Percentiles rank a stretch among this genome's conserved stretches.
Conservation (phyloP, 2,113 vertebrate genomes). For the Neolamprologus falcicula region DNA sequence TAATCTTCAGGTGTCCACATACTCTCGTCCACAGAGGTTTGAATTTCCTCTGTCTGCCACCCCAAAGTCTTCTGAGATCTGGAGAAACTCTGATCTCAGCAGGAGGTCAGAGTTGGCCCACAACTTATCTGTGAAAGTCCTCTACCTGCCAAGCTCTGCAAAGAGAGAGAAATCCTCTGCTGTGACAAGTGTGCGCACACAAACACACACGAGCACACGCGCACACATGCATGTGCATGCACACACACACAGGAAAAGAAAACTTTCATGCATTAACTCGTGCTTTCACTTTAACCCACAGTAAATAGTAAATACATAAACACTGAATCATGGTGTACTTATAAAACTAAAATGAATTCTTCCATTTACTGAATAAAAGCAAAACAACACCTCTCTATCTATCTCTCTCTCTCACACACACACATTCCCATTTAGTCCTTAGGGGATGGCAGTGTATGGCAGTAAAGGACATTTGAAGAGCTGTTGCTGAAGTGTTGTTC, state of each 20-base stretch:
- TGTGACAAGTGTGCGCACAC: background rate
- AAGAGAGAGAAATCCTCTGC: background rate
- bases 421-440: background rate
- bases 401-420: background rate
- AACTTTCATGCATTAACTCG: background rate
- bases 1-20: background rate
- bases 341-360: background rate
- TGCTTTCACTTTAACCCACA: background rate
- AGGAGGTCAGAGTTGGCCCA: background rate
- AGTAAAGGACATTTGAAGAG: slow-evolving; percentile 44
- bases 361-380: background rate
- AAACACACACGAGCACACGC: background rate
- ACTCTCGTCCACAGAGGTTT: background rate
- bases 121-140: background rate
- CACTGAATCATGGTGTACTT: background rate
- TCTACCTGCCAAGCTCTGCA: background rate
- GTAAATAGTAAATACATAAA: background rate
- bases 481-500: slow-evolving; percentile 18
- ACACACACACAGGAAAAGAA: background rate
- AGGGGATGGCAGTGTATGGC: background rate
- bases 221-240: background rate
- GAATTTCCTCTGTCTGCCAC: background rate
- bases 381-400: background rate
- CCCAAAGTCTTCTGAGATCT: background rate
- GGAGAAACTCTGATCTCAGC: background rate